Percentiles rank a stretch among this genome's conserved stretches.
phyloP scores from a whole-genome alignment of 2,113 vertebrate species.

The Phylloscopus whistleri region DNA sequence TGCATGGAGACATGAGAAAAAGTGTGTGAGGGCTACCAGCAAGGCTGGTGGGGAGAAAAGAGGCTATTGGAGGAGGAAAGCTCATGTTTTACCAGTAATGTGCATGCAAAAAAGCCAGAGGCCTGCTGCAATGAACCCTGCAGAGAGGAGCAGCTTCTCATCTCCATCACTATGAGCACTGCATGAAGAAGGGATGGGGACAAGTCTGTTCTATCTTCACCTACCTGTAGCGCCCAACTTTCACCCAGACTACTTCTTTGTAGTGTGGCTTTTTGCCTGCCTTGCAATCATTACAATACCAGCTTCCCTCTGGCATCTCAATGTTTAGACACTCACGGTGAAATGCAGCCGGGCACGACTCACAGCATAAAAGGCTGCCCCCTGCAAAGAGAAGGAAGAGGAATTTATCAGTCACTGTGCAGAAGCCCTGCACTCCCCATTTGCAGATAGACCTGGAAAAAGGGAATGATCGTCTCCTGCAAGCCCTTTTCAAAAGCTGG shows the following conservation, averaged over 20 bases:
- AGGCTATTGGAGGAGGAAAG: background rate
- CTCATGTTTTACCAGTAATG: background rate
- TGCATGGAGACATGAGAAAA: background rate
- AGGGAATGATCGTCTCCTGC: background rate
- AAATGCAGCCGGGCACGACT: constrained; percentile 96
- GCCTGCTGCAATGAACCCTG: background rate
- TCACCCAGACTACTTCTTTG: constrained; percentile 97
- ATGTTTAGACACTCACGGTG: constrained; percentile 98
- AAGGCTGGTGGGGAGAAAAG: background rate
- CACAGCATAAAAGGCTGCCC: constrained; percentile 96
- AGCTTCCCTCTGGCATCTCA: constrained; percentile 97
- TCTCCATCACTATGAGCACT: background rate
- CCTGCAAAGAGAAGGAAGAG: constrained; percentile 71
- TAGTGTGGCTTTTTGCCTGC: constrained; percentile 95
- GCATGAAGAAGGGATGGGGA: background rate
- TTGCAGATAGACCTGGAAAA: background rate
- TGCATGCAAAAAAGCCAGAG: background rate
- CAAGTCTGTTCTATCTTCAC: constrained; percentile 31
- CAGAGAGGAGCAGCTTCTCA: constrained; percentile 5
- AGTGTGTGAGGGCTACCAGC: background rate
- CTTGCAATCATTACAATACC: constrained; percentile 98
- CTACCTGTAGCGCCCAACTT: constrained; percentile 97
- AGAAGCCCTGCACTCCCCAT: background rate
- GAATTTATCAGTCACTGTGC: background rate
- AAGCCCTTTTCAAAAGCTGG: background rate